Evolutionary conservation across 2,113 vertebrate species (phyloP).

Genomic region (Melanerpes formicivorus): DNA sequence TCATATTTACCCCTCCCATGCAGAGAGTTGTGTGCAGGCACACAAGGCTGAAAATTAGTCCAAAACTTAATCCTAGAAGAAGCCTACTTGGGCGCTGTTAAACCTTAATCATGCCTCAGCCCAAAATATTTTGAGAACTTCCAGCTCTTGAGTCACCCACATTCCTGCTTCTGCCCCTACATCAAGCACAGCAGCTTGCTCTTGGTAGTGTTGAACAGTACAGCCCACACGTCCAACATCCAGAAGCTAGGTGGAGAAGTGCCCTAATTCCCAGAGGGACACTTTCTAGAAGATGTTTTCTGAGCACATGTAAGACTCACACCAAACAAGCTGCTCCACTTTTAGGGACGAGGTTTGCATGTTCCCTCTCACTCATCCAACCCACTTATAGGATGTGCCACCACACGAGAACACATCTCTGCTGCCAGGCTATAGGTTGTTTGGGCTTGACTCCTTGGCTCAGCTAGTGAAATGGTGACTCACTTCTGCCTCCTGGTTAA

Average conservation of each 20-base stretch:
- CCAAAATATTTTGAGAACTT: background rate
- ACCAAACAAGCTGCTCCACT: background rate
- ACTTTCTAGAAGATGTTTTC: conserved; percentile 16
- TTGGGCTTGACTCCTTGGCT: conserved; percentile 11
- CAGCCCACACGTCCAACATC: background rate
- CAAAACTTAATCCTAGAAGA: background rate
- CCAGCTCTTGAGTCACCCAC: background rate
- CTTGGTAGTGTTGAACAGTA: background rate
- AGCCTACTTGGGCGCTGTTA: background rate
- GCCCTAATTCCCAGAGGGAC: background rate
- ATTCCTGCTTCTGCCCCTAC: background rate
- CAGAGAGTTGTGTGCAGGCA: background rate
- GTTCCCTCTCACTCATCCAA: background rate
- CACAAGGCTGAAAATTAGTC: background rate
- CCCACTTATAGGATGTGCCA: background rate
- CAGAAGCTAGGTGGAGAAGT: background rate
- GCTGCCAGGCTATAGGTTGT: conserved; percentile 8
- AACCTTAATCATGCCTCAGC: background rate
- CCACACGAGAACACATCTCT: background rate
- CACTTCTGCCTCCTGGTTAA: conserved; percentile 9
- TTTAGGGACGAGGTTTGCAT: background rate
- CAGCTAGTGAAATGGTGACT: background rate
- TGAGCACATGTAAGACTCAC: background rate
- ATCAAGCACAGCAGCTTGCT: background rate
- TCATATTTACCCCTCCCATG: background rate